Base-by-base conservation (phyloP, 2,888 invertebrate species). In the Torymus aiolomorphi region DNA sequence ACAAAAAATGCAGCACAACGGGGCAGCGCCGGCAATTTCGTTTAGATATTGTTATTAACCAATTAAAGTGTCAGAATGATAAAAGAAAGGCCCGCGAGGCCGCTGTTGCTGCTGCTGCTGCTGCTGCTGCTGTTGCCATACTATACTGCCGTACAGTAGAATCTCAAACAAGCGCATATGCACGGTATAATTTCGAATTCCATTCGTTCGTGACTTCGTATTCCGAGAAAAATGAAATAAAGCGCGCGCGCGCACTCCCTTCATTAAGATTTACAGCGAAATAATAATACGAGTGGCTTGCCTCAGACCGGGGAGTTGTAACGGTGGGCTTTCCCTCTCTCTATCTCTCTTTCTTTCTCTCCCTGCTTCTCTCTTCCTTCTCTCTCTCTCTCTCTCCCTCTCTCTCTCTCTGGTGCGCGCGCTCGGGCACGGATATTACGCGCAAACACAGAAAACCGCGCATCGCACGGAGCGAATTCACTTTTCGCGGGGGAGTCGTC, bases 191-290 rank as follows among this genome's bases (percentile, higher is more conserved):
- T 72, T 72, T 72, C 20, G 51, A 59, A 78, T 78, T 72, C 77
- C 59, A 66, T 66, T 76, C 66, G 72, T 71, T 65, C 71, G 77
- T 71, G 71, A 77, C 77, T 72, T 16, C 11, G 42, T 61, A 72
- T 72, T 76, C 76, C 54, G 42, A 56, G 76, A 76, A 76, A 70
- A 71, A 62, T 71, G 76, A 49, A 71, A 76, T 71, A 76, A 76
- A 76, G 65, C 76, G 56, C 76, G 62, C 24, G 24, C 24, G 24
- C 76, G 62, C 63, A 20, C 76, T 74, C 65, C 67, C 69, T 69
- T 76, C 76, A 69, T 76, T 69, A 76, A 52, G 62, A 69, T 70
- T 76, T 76, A 76, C 62, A 69, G 62, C 76, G 13, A 42, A 62
- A 69, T 76, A 76, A 76, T 69, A 69, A 69, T 54, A 62, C 75